phyloP scores from a whole-genome alignment of 2,797 vertebrate species.

The Cossypha polioptera region DNA sequence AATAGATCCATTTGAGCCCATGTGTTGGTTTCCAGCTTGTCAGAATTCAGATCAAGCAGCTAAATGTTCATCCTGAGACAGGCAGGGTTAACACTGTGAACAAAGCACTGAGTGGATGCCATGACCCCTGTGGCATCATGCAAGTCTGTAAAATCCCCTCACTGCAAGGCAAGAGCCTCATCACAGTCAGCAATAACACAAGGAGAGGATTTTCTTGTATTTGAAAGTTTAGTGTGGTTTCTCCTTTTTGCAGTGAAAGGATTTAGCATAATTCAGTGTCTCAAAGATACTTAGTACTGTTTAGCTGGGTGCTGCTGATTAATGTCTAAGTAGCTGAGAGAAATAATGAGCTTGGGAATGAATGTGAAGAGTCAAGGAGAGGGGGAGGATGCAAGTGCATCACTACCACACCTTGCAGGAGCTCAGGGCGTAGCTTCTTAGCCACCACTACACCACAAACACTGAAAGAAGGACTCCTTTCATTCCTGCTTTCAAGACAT shows the following conservation, averaged over 20 bases:
- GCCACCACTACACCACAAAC: neutral
- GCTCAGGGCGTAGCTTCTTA: neutral
- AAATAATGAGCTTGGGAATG: neutral
- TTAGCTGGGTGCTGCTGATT: neutral
- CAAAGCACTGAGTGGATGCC: neutral
- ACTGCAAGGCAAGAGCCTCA: neutral
- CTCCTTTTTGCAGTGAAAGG: neutral
- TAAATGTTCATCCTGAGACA: neutral
- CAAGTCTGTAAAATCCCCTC: neutral
- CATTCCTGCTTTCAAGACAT: neutral
- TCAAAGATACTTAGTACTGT: neutral
- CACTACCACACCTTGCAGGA: rapidly evolving
- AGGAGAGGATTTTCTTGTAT: neutral
- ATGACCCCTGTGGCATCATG: neutral
- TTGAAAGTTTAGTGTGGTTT: neutral
- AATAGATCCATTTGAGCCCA: neutral
- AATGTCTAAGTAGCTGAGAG: neutral
- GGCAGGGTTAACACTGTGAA: neutral
- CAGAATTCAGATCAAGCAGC: neutral
- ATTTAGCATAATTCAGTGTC: neutral
- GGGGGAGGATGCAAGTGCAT: neutral
- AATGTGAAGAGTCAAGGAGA: neutral
- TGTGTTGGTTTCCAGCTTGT: neutral
- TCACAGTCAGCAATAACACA: neutral
- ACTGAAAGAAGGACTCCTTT: neutral